A percentile compares a stretch with the other conserved stretches of the same genome.
Conservation (phyloP, 2,888 invertebrate species). For the Caenorhabditis parvicauda region DNA sequence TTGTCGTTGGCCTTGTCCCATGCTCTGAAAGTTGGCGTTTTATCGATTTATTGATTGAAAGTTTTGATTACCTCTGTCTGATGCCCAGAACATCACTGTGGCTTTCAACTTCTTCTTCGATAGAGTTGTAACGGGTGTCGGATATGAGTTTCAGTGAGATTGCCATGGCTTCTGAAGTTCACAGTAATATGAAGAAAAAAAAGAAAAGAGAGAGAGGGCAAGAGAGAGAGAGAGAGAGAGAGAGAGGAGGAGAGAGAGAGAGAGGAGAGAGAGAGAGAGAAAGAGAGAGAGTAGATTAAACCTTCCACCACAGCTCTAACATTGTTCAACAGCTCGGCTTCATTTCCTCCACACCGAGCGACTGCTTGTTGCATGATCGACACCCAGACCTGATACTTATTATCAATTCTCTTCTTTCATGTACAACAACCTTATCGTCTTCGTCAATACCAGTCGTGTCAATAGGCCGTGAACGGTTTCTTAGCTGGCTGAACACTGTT, state of each 20-base stretch:
- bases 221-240: too few relatives aligned
- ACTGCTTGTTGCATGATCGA: constrained; percentile 51
- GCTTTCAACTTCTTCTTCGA: constrained; percentile 52
- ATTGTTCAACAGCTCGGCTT: constrained; percentile 40
- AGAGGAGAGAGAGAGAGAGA: background rate
- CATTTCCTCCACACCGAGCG: constrained; percentile 49
- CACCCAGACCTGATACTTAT: constrained; percentile 42
- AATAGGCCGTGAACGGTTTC: constrained; percentile 19
- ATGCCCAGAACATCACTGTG: constrained; percentile 40
- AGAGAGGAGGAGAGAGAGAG: too few relatives aligned
- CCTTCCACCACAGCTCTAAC: constrained; percentile 56
- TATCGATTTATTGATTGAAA: background rate
- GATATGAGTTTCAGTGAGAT: constrained; percentile 58
- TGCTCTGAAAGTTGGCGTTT: constrained; percentile 20
- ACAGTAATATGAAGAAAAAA: background rate
- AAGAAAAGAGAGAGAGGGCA: too few relatives aligned
- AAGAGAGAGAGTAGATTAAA: constrained; percentile 6
- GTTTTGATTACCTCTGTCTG: constrained; percentile 18
- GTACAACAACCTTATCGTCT: constrained; percentile 27
- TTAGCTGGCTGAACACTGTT: constrained; percentile 42
- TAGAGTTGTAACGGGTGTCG: constrained; percentile 55
- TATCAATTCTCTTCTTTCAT: background rate
- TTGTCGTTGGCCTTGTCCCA: constrained; percentile 37
- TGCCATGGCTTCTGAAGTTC: constrained; percentile 59
- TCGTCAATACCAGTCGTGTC: constrained; percentile 27